Conservation (phyloP, 2,797 vertebrate species). For the Nannoperca australis region DNA sequence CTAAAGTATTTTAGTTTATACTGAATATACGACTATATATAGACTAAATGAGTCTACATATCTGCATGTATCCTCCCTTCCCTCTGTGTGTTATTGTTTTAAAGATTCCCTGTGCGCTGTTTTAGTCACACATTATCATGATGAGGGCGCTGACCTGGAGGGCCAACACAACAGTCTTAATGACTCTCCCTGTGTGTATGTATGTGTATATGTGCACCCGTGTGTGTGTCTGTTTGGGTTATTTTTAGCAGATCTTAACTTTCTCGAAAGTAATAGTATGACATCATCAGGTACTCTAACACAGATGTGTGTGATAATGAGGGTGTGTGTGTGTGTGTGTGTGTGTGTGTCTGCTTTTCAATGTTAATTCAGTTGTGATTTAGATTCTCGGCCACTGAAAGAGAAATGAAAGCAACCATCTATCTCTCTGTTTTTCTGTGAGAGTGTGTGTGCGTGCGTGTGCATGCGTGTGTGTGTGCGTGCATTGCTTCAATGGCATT, state of each 20-base stretch:
- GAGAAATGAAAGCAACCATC: slow-evolving; percentile 57
- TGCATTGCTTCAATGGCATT: slow-evolving; percentile 20
- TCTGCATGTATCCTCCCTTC: neutral
- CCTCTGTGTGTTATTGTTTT: slow-evolving; percentile 12
- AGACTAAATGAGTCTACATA: too few species aligned
- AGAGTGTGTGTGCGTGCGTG: neutral
- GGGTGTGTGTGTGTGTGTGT: neutral
- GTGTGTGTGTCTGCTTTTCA: slow-evolving; percentile 9
- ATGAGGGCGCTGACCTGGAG: slow-evolving; percentile 49
- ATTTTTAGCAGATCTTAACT: slow-evolving; percentile 48
- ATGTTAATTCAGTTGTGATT: slow-evolving; percentile 52
- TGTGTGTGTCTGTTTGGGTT: slow-evolving; percentile 5
- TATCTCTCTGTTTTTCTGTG: slow-evolving; percentile 38
- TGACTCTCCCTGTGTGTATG: slow-evolving; percentile 15
- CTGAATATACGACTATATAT: neutral
- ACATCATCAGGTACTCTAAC: slow-evolving; percentile 21
- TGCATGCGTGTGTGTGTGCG: neutral
- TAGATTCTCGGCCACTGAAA: slow-evolving; percentile 34
- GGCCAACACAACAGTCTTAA: slow-evolving; percentile 34
- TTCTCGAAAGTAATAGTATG: slow-evolving; percentile 31
- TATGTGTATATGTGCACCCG: slow-evolving; percentile 6
- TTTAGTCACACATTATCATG: slow-evolving; percentile 43
- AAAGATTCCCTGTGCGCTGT: slow-evolving; percentile 22
- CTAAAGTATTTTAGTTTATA: neutral
- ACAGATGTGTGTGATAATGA: slow-evolving; percentile 13